Evolutionary conservation across 2,888 invertebrate species (phyloP).

Genomic region (Meiosimyza decipiens): DNA sequence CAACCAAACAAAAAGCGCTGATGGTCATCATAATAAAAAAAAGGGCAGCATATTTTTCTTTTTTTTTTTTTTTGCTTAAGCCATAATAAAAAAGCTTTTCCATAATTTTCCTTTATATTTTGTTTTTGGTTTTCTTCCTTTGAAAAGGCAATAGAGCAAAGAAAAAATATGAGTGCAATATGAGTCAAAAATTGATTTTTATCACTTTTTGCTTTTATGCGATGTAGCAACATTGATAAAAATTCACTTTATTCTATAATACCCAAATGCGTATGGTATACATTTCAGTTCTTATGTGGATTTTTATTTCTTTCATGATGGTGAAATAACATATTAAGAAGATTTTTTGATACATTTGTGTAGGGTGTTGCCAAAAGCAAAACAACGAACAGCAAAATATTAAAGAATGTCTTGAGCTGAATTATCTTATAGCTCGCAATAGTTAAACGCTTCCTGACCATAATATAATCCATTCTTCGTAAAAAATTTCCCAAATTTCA

Average conservation of each 20-base stretch:
- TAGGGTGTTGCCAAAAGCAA: too few species aligned
- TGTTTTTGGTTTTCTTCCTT: not conserved
- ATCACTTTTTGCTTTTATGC: constrained; percentile 13
- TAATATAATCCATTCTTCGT: too few species aligned
- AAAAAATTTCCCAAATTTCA: too few species aligned
- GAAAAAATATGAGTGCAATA: constrained; percentile 5
- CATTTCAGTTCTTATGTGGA: too few species aligned
- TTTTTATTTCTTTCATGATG: too few species aligned
- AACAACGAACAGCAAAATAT: too few species aligned
- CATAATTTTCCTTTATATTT: constrained; percentile 57
- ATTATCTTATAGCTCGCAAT: too few species aligned
- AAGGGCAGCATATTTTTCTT: constrained; percentile 38
- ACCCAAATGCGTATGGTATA: too few species aligned
- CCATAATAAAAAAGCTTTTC: constrained; percentile 63
- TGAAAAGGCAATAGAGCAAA: not conserved
- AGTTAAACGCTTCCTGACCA: too few species aligned
- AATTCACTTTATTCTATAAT: constrained; percentile 9
- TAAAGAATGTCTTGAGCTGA: too few species aligned
- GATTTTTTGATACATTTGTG: too few species aligned
- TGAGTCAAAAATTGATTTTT: constrained; percentile 26
- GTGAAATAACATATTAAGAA: too few species aligned
- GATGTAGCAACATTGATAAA: not conserved
- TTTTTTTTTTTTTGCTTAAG: constrained; percentile 27
- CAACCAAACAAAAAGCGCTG: not conserved
- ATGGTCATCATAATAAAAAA: constrained; percentile 53